Base-by-base conservation (phyloP, 2,113 vertebrate genomes). In the Sapayoa aenigma region DNA sequence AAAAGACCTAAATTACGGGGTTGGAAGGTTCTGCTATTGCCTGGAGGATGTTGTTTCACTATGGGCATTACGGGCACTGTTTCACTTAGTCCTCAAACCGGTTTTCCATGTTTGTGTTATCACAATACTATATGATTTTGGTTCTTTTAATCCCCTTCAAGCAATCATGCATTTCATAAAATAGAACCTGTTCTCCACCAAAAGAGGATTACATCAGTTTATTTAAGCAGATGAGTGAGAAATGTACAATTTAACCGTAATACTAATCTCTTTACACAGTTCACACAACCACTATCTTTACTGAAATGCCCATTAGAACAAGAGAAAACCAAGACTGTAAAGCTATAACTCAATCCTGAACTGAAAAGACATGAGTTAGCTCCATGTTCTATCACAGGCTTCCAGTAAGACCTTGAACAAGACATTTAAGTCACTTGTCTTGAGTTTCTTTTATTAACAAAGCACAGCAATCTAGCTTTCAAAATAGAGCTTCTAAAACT, bases 1-100 rank as follows among this genome's bases (percentile, higher is more conserved):
- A 92, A 83, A 97, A 72, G 35, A 68, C 84, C 82, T 93, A 95
- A 94, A 97, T 96, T 94, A 91, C 68, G 89, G 85, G 78, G 75
- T 90, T 94, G 76, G 90, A 94, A 92, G 56, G 47, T 76, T 83
- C 23, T 94, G 90, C 72, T 93, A 31, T 52, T 90, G 91, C 73
- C 85, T 90, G 72, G 30, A 89, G 42, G 74, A 89, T 78, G 75
- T 79, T 92, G 88, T 89, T 91, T 90, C 85, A 53, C 86, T 80
- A 93, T 11, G 30, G 21, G n/a, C 33, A 66, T 72, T 67, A 42
- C n/a, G n/a, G n/a, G n/a, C n/a, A 84, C 83, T 68, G 44, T 82
- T 93, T 69, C 27, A 59, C 33, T 93, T 58, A 83, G 75, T 94
- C 89, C 80, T 90, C 92, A 96, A 90, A 96, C 90, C 76, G 93